phyloP scores from a whole-genome alignment of 92 coral and sea anemone species.

The Actinernus sp. region DNA sequence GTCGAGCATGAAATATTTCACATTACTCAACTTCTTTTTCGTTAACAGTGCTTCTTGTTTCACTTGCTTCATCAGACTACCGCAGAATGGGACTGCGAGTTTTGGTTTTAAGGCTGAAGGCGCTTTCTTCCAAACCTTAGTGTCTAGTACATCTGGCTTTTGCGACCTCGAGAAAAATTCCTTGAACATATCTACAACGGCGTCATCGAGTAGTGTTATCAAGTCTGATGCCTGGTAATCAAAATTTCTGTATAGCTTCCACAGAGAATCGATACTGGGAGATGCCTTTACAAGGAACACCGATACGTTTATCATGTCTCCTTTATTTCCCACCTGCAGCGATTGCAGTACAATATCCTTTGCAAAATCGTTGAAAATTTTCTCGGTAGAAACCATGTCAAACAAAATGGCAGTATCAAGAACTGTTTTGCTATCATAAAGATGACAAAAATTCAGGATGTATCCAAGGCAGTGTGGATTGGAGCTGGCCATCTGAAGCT shows the following conservation, averaged over 20 bases:
- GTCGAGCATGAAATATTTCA: constrained; percentile 46
- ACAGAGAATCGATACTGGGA: constrained; percentile 36
- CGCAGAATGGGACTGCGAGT: constrained; percentile 51
- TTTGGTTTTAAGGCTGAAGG: constrained; percentile 40
- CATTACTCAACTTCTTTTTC: neutral
- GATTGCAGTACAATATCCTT: too few species aligned
- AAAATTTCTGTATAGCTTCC: constrained; percentile 29
- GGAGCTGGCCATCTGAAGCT: constrained; percentile 28
- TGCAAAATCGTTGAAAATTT: too few species aligned
- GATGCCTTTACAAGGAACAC: constrained; percentile 2
- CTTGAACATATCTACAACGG: constrained; percentile 5
- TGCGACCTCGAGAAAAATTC: constrained; percentile 1
- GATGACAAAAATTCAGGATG: constrained; percentile 6
- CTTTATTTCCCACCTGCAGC: neutral
- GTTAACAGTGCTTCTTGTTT: neutral
- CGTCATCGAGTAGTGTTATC: constrained; percentile 2
- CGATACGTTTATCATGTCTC: neutral
- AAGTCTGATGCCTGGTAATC: neutral
- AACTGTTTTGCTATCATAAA: neutral
- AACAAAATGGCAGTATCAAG: neutral
- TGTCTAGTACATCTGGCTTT: constrained; percentile 46
- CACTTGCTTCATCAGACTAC: constrained; percentile 22
- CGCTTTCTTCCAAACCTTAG: constrained; percentile 41
- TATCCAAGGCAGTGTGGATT: neutral
- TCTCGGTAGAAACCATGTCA: too few species aligned